Base-by-base conservation (phyloP, 2,888 invertebrate genomes). In the Acronicta aceris region DNA sequence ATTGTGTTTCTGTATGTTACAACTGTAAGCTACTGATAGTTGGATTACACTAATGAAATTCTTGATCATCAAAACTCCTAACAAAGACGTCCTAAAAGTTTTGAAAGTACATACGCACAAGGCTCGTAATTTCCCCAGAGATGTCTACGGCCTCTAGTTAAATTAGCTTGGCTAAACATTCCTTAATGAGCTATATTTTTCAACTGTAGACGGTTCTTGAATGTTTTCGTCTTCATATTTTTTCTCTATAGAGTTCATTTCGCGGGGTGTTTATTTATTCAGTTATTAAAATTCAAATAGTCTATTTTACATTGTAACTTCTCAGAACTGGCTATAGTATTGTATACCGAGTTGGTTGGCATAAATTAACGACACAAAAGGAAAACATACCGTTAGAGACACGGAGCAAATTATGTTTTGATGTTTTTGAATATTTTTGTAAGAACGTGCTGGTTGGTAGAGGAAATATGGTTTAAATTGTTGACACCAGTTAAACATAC, bases 111-210 rank as follows among this genome's bases (percentile, higher is more conserved):
- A 87, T 84, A 89, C 86, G 86, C 85, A 87, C 87, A 87, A 82
- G 81, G 81, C 81, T 82, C 81, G 76, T 92, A 91, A 93, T 93
- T 93, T 93, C 93, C 90, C 90, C 59, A 15, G 89, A 85, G 90
- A 82, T 82, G 79, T 81, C 81, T 82, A 78, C 84, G 82, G 85
- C 88, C 85, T 84, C 87, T 86, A 86, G 88, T 88, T 88, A 90
- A 92, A 93, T 93, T 91, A 92, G 86, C 87, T 88, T 76, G 81
- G 84, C 90, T 92, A 91, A 92, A 91, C 89, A 92, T 91, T 86
- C 80, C 87, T 86, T 90, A 90, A 90, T 89, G 89, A 89, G 85
- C 84, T 83, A 87, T 86, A 90, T 89, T 90, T 90, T 85, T 88
- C 89, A 89, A 83, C 83, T 79, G 87, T 81, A 81, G 84, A 85